Conservation (phyloP, 2,113 vertebrate genomes). For the Lepus timidus region DNA sequence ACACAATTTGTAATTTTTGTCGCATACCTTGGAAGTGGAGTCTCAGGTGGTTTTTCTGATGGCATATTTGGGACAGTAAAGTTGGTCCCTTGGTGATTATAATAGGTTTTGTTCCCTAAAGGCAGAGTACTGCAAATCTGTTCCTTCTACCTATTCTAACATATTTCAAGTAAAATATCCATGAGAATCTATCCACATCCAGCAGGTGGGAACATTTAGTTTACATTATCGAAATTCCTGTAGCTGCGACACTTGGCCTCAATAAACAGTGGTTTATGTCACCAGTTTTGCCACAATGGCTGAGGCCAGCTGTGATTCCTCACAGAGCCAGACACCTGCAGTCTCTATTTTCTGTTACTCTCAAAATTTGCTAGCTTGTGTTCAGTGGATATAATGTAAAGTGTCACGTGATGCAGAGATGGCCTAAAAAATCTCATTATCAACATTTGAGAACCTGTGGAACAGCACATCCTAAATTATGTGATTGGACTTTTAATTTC, state of each 20-base stretch:
- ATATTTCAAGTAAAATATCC: neutral
- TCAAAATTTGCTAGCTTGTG: neutral
- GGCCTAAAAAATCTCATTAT: constrained; percentile 42
- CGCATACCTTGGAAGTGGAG: neutral
- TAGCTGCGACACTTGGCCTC: neutral
- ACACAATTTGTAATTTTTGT: neutral
- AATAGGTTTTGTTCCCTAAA: neutral
- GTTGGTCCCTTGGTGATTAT: neutral
- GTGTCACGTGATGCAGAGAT: constrained; percentile 38
- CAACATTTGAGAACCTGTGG: neutral
- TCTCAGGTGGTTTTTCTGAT: neutral
- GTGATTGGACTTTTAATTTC: constrained; percentile 18
- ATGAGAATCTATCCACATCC: neutral
- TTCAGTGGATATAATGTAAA: constrained; percentile 9
- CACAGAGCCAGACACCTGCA: constrained; percentile 24
- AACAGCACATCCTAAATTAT: neutral
- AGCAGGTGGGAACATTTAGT: neutral
- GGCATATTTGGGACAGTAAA: neutral
- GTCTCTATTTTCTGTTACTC: neutral
- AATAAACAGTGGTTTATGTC: neutral
- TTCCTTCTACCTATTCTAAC: neutral
- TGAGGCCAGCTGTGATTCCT: neutral
- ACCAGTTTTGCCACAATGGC: neutral
- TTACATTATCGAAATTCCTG: neutral
- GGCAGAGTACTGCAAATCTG: neutral